phyloP scores from a whole-genome alignment of 2,888 invertebrate genomes.

The Amblyjoppa proteus region DNA sequence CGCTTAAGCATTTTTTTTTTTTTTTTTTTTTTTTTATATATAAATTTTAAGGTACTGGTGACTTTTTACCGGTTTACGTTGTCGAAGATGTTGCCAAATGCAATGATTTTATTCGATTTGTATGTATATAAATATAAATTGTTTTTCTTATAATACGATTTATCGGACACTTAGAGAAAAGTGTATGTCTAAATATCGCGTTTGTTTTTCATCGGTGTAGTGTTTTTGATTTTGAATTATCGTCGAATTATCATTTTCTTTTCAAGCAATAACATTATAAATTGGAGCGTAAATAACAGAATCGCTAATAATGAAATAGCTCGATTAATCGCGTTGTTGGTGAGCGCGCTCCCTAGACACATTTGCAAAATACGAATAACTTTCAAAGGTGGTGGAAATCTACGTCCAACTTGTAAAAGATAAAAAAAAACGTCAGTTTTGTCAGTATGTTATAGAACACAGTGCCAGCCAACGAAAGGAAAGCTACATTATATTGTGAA shows the following conservation, averaged over 20 bases:
- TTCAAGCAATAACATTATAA: background rate
- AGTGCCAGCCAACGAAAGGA: background rate
- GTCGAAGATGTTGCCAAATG: constrained; percentile 12
- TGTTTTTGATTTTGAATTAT: constrained; percentile 30
- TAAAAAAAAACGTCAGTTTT: constrained; percentile 6
- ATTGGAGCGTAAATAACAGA: background rate
- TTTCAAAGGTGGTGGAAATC: constrained; percentile 3
- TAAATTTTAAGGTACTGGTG: constrained; percentile 46
- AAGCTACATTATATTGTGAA: background rate
- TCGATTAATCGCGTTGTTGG: background rate
- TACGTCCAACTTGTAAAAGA: constrained; percentile 5
- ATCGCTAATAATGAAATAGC: background rate
- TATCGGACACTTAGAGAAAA: constrained; percentile 28
- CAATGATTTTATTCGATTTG: constrained; percentile 40
- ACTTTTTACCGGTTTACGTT: constrained; percentile 22
- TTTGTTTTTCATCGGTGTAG: constrained; percentile 25
- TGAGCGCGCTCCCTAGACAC: background rate
- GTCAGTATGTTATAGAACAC: background rate
- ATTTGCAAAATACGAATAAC: background rate
- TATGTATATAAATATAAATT: constrained; percentile 63
- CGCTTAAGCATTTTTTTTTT: background rate
- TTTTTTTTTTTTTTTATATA: background rate
- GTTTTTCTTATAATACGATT: constrained; percentile 54
- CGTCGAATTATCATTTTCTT: constrained; percentile 7
- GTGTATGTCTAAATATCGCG: constrained; percentile 8